These are phyloP conservation scores for Merluccius polli DNA, from an alignment of 2,797 vertebrate species.

Conservation along the genomic window DNA sequence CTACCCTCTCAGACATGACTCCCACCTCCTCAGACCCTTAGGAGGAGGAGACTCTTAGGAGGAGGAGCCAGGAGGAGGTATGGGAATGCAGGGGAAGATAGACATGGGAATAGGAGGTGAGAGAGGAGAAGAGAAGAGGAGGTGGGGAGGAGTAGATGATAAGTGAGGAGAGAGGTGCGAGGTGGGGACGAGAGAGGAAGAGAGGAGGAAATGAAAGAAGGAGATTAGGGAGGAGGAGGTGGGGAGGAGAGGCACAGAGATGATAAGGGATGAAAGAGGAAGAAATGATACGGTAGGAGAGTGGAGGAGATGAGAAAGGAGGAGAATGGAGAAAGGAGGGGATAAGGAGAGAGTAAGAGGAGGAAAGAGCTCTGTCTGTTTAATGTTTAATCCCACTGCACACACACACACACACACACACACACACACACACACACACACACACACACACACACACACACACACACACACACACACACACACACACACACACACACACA, in stretches of 20 bases:
- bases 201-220: neutral
- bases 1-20: slow-evolving; percentile 42
- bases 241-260: slow-evolving; percentile 18
- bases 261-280: slow-evolving; percentile 15
- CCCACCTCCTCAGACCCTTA: neutral
- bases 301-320: no score
- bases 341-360: slow-evolving; percentile 65
- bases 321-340: slow-evolving; percentile 27
- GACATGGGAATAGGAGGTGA: neutral
- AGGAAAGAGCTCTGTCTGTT: slow-evolving; percentile 63
- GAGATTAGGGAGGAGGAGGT: slow-evolving; percentile 19
- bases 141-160: neutral
- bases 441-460: neutral
- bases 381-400: slow-evolving; percentile 70
- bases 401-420: slow-evolving; percentile 25
- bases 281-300: neutral
- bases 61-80: slow-evolving; percentile 44
- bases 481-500: no score
- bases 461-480: neutral
- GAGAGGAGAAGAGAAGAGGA: neutral
- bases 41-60: neutral
- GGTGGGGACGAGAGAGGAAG: neutral
- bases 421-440: slow-evolving; percentile 17
- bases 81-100: slow-evolving; percentile 44
- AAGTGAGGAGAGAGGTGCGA: neutral